Conservation (phyloP, 2,888 invertebrate species). For the Tromatobia lineatoria region DNA sequence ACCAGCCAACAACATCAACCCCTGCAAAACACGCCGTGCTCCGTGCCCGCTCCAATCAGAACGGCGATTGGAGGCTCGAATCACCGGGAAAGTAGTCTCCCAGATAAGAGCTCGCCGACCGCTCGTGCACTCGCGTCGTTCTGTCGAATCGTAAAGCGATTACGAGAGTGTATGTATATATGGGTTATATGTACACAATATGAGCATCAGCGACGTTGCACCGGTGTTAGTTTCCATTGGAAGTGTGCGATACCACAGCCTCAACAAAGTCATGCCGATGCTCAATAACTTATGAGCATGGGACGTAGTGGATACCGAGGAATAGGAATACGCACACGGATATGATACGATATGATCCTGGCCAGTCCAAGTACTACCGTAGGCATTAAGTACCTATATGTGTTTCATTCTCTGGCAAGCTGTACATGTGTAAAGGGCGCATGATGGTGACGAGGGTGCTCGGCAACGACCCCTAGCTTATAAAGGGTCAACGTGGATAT, state of each 20-base stretch:
- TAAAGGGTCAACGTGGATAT: constrained; percentile 33
- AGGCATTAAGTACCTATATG: constrained; percentile 53
- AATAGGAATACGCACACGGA: constrained; percentile 43
- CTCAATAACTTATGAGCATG: constrained; percentile 62
- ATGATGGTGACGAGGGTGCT: constrained; percentile 7
- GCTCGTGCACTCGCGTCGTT: constrained; percentile 73
- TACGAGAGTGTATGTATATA: constrained; percentile 53
- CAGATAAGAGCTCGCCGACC: constrained; percentile 69
- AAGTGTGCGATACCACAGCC: constrained; percentile 32
- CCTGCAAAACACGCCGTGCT: constrained; percentile 17
- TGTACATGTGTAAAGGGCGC: constrained; percentile 19
- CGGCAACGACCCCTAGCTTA: constrained; percentile 22
- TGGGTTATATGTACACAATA: constrained; percentile 18
- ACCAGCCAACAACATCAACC: constrained; percentile 46
- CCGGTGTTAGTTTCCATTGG: constrained; percentile 64
- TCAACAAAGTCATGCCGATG: constrained; percentile 61
- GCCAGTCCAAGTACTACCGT: constrained; percentile 43
- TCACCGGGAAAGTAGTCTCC: constrained; percentile 65
- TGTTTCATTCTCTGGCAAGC: constrained; percentile 11
- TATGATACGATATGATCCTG: constrained; percentile 28
- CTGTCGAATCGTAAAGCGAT: constrained; percentile 80
- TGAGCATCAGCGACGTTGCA: constrained; percentile 37
- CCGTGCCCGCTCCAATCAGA: constrained; percentile 56
- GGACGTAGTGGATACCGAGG: constrained; percentile 33
- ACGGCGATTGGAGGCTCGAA: constrained; percentile 62